These are phyloP conservation scores for Chaetodon trifasciatus DNA, from an alignment of 2,797 vertebrate genomes.

Conservation along the genomic window DNA sequence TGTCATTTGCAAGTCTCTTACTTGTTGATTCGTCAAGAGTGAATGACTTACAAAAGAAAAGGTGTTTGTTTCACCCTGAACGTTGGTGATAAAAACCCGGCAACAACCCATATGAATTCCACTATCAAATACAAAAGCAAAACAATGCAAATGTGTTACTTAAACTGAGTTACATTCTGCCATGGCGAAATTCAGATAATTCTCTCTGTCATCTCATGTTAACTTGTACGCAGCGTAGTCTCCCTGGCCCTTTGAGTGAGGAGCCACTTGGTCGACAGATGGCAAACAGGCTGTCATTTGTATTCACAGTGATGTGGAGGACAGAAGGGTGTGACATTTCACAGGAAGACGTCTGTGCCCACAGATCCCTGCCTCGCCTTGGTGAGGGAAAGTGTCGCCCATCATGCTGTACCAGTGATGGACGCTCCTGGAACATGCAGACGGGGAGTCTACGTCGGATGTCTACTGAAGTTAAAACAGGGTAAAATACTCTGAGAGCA, in stretches of 20 bases:
- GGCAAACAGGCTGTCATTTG: slow-evolving; percentile 85
- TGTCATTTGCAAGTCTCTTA: slow-evolving; percentile 31
- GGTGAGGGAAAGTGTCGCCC: slow-evolving; percentile 54
- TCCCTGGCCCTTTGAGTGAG: slow-evolving; percentile 47
- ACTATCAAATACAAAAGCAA: neutral
- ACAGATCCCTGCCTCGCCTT: slow-evolving; percentile 66
- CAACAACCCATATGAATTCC: neutral
- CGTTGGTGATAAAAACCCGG: slow-evolving; percentile 14
- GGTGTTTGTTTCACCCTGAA: slow-evolving; percentile 6
- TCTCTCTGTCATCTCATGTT: slow-evolving; percentile 25
- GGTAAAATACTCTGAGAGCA: neutral
- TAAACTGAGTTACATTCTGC: slow-evolving; percentile 11
- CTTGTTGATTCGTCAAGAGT: slow-evolving; percentile 20
- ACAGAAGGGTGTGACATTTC: slow-evolving; percentile 87
- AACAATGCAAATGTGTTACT: slow-evolving; percentile 1
- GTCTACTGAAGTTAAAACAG: slow-evolving; percentile 43
- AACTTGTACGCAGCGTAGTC: slow-evolving; percentile 51
- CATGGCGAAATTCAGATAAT: slow-evolving; percentile 1
- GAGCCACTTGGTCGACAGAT: slow-evolving; percentile 79
- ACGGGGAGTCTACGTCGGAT: slow-evolving; percentile 37
- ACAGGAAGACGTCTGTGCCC: slow-evolving; percentile 81
- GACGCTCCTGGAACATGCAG: slow-evolving; percentile 27
- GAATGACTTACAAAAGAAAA: slow-evolving; percentile 33
- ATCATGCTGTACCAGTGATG: slow-evolving; percentile 50
- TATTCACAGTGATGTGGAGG: slow-evolving; percentile 79